Evolutionary conservation across 2,113 vertebrate genomes (phyloP).

Genomic region (Lipophrys pholis): DNA sequence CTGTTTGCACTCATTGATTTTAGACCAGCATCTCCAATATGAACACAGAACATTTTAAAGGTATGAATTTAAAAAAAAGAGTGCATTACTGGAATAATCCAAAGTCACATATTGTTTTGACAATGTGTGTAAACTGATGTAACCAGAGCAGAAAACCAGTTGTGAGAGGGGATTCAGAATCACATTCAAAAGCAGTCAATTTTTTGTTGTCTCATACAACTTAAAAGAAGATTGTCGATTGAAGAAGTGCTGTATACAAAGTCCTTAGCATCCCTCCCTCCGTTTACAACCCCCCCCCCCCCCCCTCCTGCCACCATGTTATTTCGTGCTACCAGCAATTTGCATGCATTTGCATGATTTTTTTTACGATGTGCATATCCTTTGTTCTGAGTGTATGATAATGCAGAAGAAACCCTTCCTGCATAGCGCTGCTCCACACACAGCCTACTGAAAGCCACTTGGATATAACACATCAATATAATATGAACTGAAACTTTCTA

Average conservation of each 20-base stretch:
- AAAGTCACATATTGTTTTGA: conserved; percentile 11
- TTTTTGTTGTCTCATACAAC: conserved; percentile 46
- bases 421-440: conserved; percentile 39
- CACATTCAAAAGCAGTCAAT: conserved; percentile 48
- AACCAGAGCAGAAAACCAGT: conserved; percentile 20
- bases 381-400: conserved; percentile 90
- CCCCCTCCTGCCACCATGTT: conserved; percentile 65
- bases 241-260: conserved; percentile 60
- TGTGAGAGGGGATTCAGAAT: conserved; percentile 40
- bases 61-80: conserved; percentile 9
- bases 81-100: background rate
- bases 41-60: conserved; percentile 26
- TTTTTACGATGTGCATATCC: conserved; percentile 85
- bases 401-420: conserved; percentile 70
- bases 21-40: background rate
- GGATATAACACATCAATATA: conserved; percentile 60
- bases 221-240: conserved; percentile 60
- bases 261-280: conserved; percentile 62
- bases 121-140: conserved; percentile 17
- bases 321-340: conserved; percentile 87
- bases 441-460: conserved; percentile 50
- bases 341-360: conserved; percentile 90
- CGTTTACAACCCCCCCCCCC: conserved; percentile 57
- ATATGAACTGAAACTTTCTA: conserved; percentile 24
- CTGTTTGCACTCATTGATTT: conserved; percentile 36